phyloP scores from a whole-genome alignment of 2,113 vertebrate genomes.

The Gymnocephalus cernua region DNA sequence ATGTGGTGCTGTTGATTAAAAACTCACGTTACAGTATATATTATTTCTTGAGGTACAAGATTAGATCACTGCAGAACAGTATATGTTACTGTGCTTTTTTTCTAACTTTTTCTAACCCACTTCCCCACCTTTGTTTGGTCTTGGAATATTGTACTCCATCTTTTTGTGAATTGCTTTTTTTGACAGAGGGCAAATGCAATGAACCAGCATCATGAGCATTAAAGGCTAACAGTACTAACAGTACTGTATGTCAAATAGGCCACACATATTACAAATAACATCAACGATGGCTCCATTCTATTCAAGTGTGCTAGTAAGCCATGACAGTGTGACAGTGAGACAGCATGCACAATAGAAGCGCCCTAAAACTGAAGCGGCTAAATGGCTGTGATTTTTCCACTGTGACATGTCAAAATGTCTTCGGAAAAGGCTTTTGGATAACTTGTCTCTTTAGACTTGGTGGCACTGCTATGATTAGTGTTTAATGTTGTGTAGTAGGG shows the following conservation, averaged over 20 bases:
- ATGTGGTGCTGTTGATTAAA: not conserved
- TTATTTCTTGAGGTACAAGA: not conserved
- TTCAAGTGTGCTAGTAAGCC: not conserved
- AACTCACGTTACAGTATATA: not conserved
- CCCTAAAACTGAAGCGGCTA: not conserved
- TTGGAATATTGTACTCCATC: not conserved
- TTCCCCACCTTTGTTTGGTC: not conserved
- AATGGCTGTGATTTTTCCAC: not conserved
- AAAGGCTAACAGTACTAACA: not conserved
- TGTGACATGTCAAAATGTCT: not conserved
- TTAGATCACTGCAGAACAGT: not conserved
- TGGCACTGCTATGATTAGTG: not conserved
- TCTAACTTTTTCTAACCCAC: not conserved
- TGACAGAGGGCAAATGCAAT: not conserved
- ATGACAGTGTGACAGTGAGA: not conserved
- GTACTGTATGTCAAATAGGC: not conserved
- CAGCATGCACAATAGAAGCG: not conserved
- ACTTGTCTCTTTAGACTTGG: not conserved
- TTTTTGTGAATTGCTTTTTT: not conserved
- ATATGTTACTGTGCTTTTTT: not conserved
- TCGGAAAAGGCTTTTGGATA: not conserved
- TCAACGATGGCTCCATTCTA: not conserved
- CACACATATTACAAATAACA: not conserved
- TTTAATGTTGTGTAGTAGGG: not conserved
- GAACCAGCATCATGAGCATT: not conserved